A percentile compares a stretch with the other conserved stretches of the same genome.
phyloP scores from a whole-genome alignment of 2,888 invertebrate genomes.

The Heteropelma amictum region DNA sequence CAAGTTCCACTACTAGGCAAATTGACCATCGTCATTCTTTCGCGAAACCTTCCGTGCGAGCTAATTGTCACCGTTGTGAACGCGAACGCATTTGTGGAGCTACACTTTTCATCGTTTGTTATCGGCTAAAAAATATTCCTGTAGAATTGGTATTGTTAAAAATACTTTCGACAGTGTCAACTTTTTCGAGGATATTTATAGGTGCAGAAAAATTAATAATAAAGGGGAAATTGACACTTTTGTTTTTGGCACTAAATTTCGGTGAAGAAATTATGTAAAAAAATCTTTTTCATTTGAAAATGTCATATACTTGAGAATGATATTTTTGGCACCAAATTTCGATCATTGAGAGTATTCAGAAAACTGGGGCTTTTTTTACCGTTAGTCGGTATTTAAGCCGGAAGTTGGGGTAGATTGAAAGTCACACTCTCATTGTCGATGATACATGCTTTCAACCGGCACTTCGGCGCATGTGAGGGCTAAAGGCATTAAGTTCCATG shows the following conservation, averaged over 20 bases:
- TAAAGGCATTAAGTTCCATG: conserved; percentile 67
- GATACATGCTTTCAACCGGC: not conserved
- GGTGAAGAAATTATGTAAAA: no score
- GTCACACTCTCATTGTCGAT: conserved; percentile 8
- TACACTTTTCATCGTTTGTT: not conserved
- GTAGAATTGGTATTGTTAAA: no score
- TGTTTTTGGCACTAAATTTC: no score
- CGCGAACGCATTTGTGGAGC: not conserved
- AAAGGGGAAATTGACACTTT: no score
- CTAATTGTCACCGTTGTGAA: no score
- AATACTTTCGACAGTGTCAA: no score
- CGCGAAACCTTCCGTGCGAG: not conserved
- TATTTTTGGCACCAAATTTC: no score
- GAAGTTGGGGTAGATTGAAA: not conserved
- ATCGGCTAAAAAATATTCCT: not conserved
- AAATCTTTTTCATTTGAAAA: no score
- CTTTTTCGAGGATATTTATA: no score
- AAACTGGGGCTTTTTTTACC: not conserved
- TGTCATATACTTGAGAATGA: no score
- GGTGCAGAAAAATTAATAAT: no score
- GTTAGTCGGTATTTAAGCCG: not conserved
- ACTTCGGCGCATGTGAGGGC: conserved; percentile 41
- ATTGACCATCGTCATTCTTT: conserved; percentile 51
- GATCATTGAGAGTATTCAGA: not conserved
- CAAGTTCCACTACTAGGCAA: conserved; percentile 46